Evolutionary conservation across 2,888 invertebrate species (phyloP).

Genomic region (Thelaira solivaga): DNA sequence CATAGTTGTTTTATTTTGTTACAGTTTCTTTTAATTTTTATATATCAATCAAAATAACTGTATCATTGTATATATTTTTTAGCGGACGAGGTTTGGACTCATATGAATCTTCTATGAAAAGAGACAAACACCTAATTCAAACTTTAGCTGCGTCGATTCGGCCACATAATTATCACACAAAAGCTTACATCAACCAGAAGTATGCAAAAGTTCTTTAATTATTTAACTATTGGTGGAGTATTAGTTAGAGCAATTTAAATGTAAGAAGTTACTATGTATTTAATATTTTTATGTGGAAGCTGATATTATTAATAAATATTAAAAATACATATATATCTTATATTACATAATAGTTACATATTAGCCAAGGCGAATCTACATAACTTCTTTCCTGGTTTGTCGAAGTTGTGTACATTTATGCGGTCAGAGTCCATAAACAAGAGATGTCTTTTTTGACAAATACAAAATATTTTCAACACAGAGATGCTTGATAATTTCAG

Average conservation of each 20-base stretch:
- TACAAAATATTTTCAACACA: too few species aligned
- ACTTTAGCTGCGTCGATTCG: conserved; percentile 82
- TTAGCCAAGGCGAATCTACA: too few species aligned
- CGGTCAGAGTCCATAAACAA: too few species aligned
- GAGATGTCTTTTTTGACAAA: too few species aligned
- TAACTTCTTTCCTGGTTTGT: too few species aligned
- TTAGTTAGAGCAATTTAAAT: conserved; percentile 53
- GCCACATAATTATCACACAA: conserved; percentile 86
- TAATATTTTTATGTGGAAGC: conserved; percentile 45
- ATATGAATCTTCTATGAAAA: conserved; percentile 69
- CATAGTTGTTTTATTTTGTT: too few species aligned
- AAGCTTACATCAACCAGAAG: conserved; percentile 85
- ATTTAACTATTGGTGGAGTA: conserved; percentile 46
- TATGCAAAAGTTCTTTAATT: conserved; percentile 79
- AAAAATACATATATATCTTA: too few species aligned
- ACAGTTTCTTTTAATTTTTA: too few species aligned
- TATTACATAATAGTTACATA: too few species aligned
- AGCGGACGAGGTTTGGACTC: conserved; percentile 69
- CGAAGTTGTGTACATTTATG: too few species aligned
- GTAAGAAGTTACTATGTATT: conserved; percentile 1
- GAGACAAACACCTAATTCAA: conserved; percentile 80
- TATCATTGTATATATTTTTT: conserved; percentile 40
- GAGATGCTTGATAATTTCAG: too few species aligned
- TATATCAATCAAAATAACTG: too few species aligned
- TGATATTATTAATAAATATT: conserved; percentile 42